Evolutionary conservation across 2,888 invertebrate genomes (phyloP).

Genomic region (Himalopsyche kuldschensis): DNA sequence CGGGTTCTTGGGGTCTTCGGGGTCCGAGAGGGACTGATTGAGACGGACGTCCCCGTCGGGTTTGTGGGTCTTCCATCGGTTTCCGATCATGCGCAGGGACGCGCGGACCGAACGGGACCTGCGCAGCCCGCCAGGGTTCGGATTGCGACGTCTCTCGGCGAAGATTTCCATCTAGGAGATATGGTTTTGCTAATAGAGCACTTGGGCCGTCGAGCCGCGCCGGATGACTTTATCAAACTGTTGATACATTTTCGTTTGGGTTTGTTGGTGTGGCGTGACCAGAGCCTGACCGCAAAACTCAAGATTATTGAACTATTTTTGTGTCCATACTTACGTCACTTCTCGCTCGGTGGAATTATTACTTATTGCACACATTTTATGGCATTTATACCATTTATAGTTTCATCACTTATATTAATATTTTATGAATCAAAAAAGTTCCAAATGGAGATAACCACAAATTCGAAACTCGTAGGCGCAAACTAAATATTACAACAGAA

Average conservation of each 20-base stretch:
- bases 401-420: not conserved
- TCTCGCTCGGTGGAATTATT: not conserved
- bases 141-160: slow-evolving; percentile 56
- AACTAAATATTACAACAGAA: too few species aligned
- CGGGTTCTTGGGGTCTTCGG: slow-evolving; percentile 31
- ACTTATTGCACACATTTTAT: not conserved
- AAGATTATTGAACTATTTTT: not conserved
- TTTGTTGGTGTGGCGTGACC: not conserved
- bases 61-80: slow-evolving; percentile 60
- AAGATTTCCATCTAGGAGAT: slow-evolving; percentile 53
- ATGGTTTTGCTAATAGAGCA: slow-evolving; percentile 2
- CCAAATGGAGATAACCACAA: too few species aligned
- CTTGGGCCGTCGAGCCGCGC: not conserved
- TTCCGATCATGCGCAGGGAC: slow-evolving; percentile 67
- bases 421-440: too few species aligned
- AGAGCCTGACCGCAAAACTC: not conserved
- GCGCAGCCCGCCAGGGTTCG: slow-evolving; percentile 53
- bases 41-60: slow-evolving; percentile 48
- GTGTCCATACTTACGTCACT: not conserved
- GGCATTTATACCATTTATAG: not conserved
- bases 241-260: not conserved
- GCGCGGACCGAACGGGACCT: slow-evolving; percentile 72
- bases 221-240: not conserved
- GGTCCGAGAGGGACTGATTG: slow-evolving; percentile 40
- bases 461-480: too few species aligned